phyloP scores from a whole-genome alignment of 2,113 vertebrate species.

The Marcusenius ussheri region DNA sequence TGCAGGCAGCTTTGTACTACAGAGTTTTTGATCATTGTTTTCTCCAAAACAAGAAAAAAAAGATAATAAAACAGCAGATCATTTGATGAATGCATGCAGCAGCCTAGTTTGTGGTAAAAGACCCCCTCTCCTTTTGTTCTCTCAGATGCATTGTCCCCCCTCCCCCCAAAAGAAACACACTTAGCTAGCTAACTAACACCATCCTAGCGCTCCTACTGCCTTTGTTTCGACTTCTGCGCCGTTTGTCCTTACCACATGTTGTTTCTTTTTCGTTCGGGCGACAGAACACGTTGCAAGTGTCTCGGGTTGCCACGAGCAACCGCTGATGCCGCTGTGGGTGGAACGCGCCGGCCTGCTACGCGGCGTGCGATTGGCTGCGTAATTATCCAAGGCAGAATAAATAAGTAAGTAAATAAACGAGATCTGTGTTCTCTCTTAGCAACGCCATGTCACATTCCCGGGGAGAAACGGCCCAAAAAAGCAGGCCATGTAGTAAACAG shows the following conservation, averaged over 20 bases:
- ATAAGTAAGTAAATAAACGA: neutral
- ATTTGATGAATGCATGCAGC: constrained; percentile 1
- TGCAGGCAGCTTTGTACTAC: neutral
- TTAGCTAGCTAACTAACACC: neutral
- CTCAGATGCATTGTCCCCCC: neutral
- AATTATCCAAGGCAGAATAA: neutral
- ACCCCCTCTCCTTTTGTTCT: neutral
- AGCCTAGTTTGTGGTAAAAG: neutral
- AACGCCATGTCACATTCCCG: neutral
- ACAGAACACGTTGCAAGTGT: neutral
- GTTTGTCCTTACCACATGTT: neutral
- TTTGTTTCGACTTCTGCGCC: neutral
- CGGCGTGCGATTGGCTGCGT: neutral
- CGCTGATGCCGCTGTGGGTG: neutral
- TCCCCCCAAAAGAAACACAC: neutral
- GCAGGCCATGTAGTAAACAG: neutral
- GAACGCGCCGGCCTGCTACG: neutral
- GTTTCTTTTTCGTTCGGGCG: neutral
- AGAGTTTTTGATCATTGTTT: constrained; percentile 16
- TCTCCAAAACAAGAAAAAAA: constrained; percentile 11
- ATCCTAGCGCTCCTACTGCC: neutral
- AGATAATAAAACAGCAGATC: neutral
- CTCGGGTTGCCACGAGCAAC: neutral
- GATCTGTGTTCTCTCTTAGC: neutral
- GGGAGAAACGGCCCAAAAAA: neutral